Conservation (phyloP, 2,797 vertebrate genomes). For the Galagoides demidoff region DNA sequence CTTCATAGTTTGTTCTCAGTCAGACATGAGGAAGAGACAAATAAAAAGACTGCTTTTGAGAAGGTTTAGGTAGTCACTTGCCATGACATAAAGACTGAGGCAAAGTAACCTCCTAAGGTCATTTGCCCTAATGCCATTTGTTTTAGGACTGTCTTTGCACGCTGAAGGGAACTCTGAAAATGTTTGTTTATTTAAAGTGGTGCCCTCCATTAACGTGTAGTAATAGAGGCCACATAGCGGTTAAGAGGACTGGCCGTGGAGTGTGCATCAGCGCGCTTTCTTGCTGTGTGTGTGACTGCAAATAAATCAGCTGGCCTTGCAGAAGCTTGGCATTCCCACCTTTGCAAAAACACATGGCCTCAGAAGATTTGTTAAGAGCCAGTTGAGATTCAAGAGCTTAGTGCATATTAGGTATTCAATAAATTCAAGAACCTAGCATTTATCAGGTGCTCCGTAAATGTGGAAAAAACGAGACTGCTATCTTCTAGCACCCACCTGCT, state of each 20-base stretch:
- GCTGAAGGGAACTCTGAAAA: neutral
- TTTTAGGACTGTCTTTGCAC: neutral
- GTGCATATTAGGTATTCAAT: neutral
- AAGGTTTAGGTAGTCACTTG: neutral
- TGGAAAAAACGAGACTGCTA: neutral
- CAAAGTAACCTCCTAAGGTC: neutral
- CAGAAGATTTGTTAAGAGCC: neutral
- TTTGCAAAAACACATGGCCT: neutral
- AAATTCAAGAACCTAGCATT: neutral
- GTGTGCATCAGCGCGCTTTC: too few species aligned
- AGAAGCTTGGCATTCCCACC: neutral
- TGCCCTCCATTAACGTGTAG: neutral
- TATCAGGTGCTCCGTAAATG: too few species aligned
- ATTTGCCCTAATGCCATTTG: neutral
- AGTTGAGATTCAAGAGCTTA: neutral
- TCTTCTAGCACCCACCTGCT: neutral
- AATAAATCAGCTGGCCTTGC: neutral
- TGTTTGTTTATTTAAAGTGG: fast-evolving
- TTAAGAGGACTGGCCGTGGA: neutral
- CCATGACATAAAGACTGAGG: neutral
- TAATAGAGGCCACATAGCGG: neutral
- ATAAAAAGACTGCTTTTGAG: neutral
- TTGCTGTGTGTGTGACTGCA: neutral
- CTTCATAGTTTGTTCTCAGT: neutral
- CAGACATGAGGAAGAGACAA: neutral